Base-by-base conservation (phyloP, 2,888 invertebrate species). In the Aphidoletes aphidimyza region DNA sequence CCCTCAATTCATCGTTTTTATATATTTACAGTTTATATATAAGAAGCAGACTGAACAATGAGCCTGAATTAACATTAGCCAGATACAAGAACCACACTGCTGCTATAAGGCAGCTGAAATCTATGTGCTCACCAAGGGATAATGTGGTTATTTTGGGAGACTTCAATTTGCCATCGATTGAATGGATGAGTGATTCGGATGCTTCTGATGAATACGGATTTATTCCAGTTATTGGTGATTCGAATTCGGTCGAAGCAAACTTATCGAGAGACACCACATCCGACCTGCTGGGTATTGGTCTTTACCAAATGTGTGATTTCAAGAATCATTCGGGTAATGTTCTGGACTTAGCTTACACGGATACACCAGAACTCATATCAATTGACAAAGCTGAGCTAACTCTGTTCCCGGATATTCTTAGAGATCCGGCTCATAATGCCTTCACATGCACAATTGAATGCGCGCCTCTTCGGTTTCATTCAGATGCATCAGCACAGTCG, bases 11-110 rank as follows among this genome's bases (percentile, higher is more conserved):
- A 59, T 22, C 22, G 26, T 8, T 11, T 2, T 9, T 59, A 22
- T 59, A 59, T 14, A 59, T 59, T 59, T 59, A 59, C 26, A 30
- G 59, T 19, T 26, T 59, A 8, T 59, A 59, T 49, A n/a, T 59
- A 9, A 22, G 26, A 26, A 30, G 26, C 30, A 5, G 26, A 59
- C 6, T 30, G 26, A 22, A 30, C 19, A 26, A 6, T 6, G 47
- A 47, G 17, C 8, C 17, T 2, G 47, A 47, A 17, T 11, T 2
- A 2, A 47, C 11, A 17, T 17, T 47, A 11, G 11, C 8, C 9
- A 59, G 26, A 30, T 59, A 59, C 14, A 11, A 30, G 19, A 30
- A 5, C 1, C 59, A 59, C 26, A 59, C 30, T 22, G 6, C 1
- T 22, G 59, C 59, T 1, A 59, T 59, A 3, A 59, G 26, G 2